Percentiles rank a stretch among this genome's conserved stretches.
These are phyloP conservation scores for Cantharis lateralis DNA, from an alignment of 2,888 invertebrate genomes.

Conservation along the genomic window DNA sequence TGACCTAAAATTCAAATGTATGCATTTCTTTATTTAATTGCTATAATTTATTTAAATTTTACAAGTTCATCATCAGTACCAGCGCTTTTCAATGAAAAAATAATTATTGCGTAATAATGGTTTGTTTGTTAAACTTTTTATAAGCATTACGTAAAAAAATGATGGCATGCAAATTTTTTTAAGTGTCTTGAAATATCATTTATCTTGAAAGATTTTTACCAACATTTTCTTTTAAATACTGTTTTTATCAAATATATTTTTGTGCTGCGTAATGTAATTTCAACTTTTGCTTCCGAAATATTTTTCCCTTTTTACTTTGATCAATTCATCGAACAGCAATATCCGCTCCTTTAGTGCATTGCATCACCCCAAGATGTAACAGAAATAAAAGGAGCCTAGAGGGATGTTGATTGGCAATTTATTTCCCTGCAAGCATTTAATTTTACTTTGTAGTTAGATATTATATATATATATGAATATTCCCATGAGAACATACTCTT, in stretches of 20 bases:
- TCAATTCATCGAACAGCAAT: slow-evolving; percentile 40
- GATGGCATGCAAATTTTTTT: not conserved
- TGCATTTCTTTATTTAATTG: too few species aligned
- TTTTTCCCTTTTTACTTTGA: slow-evolving; percentile 21
- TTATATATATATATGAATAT: too few species aligned
- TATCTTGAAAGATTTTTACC: too few species aligned
- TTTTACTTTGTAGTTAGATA: slow-evolving; percentile 38
- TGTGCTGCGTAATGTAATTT: not conserved
- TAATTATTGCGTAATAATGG: too few species aligned
- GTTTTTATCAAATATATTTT: not conserved
- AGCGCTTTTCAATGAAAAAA: too few species aligned
- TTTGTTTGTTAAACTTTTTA: too few species aligned
- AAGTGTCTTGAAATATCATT: not conserved
- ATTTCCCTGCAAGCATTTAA: slow-evolving; percentile 54
- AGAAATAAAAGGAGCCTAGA: slow-evolving; percentile 43
- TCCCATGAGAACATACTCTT: not conserved
- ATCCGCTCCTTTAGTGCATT: slow-evolving; percentile 40
- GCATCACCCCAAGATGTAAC: slow-evolving; percentile 32
- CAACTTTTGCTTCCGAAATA: not conserved
- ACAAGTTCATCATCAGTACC: too few species aligned
- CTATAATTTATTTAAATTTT: too few species aligned
- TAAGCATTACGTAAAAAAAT: too few species aligned
- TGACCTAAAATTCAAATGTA: too few species aligned
- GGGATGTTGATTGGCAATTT: slow-evolving; percentile 56
- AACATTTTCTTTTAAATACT: not conserved